Percentiles rank a stretch among this genome's conserved stretches.
phyloP scores from a whole-genome alignment of 2,797 vertebrate genomes.

The Hemitrygon akajei region DNA sequence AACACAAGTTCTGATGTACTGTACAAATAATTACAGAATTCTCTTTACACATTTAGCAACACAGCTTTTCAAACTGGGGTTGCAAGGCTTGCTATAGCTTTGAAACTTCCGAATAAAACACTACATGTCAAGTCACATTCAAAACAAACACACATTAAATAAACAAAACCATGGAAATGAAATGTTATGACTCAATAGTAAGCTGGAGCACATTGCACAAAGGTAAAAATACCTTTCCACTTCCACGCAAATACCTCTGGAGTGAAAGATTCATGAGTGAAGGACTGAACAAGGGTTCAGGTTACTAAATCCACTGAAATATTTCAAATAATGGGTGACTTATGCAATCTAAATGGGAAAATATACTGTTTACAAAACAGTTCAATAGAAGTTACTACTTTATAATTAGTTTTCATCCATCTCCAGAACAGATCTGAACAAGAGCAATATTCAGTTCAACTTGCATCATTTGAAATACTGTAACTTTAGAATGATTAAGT shows the following conservation, averaged over 20 bases:
- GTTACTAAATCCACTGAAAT: not conserved
- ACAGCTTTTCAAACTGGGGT: slow-evolving; percentile 38
- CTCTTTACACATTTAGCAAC: slow-evolving; percentile 40
- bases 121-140: slow-evolving; percentile 38
- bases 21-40: slow-evolving; percentile 37
- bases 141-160: slow-evolving; percentile 40
- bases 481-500: not conserved
- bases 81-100: slow-evolving; percentile 37
- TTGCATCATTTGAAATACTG: slow-evolving; percentile 15
- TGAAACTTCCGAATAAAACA: slow-evolving; percentile 38
- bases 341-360: not conserved
- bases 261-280: not conserved
- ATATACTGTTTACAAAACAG: slow-evolving; percentile 25
- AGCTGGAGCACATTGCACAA: slow-evolving; percentile 13
- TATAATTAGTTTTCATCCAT: not conserved
- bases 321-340: not conserved
- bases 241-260: not conserved
- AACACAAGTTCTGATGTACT: slow-evolving; percentile 19
- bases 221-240: not conserved
- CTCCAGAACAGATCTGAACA: not conserved
- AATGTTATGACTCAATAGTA: not conserved
- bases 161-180: slow-evolving; percentile 42
- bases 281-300: not conserved
- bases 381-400: not conserved
- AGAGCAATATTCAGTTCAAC: not conserved